Base-by-base conservation (phyloP, 1,140 invertebrate species). In the Paracyclopina nana region DNA sequence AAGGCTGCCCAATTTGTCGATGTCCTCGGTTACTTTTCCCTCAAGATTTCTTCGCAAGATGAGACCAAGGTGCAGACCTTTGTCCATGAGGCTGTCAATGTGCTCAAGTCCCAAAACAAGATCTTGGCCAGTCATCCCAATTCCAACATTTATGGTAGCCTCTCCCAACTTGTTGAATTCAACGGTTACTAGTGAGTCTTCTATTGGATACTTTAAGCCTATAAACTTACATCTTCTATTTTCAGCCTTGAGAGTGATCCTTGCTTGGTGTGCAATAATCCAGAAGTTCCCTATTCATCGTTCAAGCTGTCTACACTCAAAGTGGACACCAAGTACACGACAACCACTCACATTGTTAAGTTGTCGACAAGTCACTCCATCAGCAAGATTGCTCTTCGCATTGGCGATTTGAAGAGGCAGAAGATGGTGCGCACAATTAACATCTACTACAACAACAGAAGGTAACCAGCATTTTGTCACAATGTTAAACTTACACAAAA, bases 381-480 rank as follows among this genome's bases (percentile, higher is more conserved):
- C 46, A 90, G 86, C 57, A 83, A 87, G 58, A 85, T 98, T 48
- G 82, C 80, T 5, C 71, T 97, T 11, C 75, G 88, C 38, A 87
- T 97, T 56, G 83, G 80, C 12, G 92, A 98, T 67, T 68, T 97
- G 30, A 96, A 96, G 63, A 74, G 87, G 54, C 86, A 83, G 9
- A 95, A 96, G 70, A 96, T 96, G 90, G 88, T 97, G 52, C 75
- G 86, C 44, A 83, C 82, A 1, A 81, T 97, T 55, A 92, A 88
- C 63, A 82, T 97, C 52, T 95, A 88, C 63, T 97, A 96, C 68
- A 96, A 94, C 61, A 95, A 95, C 65, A 73, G 88, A 38, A 82
- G n/a, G n/a, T n/a, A n/a, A n/a, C n/a, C n/a, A n/a, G n/a, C n/a
- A n/a, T n/a, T n/a, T n/a, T n/a, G n/a, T n/a, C n/a, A n/a, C n/a